A percentile compares a stretch with the other conserved stretches of the same genome.
phyloP scores from a whole-genome alignment of 2,888 invertebrate species.

The Tipula unca region DNA sequence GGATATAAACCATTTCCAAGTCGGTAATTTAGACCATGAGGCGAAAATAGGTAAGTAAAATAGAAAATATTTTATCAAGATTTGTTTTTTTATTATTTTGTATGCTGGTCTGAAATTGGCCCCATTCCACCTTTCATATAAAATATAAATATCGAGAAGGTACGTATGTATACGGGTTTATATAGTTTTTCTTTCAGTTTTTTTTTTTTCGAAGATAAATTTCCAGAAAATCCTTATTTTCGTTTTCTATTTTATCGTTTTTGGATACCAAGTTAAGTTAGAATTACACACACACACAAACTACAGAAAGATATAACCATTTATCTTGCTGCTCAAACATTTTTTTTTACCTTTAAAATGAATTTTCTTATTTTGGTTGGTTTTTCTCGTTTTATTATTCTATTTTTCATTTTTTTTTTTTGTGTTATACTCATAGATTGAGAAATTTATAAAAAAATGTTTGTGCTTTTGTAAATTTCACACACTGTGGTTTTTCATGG shows the following conservation, averaged over 20 bases:
- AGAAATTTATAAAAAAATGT: background rate
- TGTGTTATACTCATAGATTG: background rate
- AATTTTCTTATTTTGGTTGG: background rate
- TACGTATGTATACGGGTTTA: background rate
- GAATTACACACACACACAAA: background rate
- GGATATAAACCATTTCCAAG: background rate
- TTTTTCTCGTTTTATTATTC: background rate
- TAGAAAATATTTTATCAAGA: background rate
- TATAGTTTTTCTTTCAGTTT: background rate
- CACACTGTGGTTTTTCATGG: background rate
- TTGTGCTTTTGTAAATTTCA: background rate
- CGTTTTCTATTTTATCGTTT: background rate
- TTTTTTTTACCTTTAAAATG: background rate
- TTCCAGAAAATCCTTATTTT: background rate
- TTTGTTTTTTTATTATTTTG: background rate
- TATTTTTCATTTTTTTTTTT: background rate
- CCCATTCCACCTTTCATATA: background rate
- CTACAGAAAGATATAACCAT: background rate
- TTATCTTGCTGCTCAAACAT: background rate
- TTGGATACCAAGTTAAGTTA: background rate
- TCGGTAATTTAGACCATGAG: slow-evolving; percentile 2
- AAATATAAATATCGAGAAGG: background rate
- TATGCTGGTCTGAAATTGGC: background rate
- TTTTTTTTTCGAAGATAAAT: background rate
- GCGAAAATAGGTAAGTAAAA: background rate